Evolutionary conservation across 2,888 invertebrate species (phyloP).

Genomic region (Meta bourneti): DNA sequence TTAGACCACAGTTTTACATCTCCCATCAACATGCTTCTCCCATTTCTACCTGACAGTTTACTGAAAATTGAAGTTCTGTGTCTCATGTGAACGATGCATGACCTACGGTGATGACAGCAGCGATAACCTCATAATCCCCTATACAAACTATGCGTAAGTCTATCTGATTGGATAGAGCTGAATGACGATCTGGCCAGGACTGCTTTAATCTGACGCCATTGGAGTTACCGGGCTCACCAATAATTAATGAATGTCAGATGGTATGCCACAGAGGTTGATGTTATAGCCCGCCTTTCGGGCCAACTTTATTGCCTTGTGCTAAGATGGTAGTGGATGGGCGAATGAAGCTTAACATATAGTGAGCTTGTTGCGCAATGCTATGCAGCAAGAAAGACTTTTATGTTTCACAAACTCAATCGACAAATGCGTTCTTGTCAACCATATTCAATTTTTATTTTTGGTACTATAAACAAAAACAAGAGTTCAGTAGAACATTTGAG

Average conservation of each 20-base stretch:
- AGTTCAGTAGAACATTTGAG: no score
- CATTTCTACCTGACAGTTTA: constrained; percentile 39
- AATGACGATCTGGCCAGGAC: constrained; percentile 32
- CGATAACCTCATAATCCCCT: constrained; percentile 38
- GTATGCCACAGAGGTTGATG: constrained; percentile 47
- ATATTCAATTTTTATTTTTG: no score
- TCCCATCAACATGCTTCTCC: background rate
- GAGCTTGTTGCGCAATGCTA: background rate
- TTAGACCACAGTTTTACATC: no score
- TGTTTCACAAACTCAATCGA: background rate
- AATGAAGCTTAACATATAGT: background rate
- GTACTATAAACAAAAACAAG: no score
- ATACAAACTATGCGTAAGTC: constrained; percentile 45
- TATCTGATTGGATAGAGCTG: constrained; percentile 63
- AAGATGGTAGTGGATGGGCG: background rate
- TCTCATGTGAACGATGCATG: constrained; percentile 31
- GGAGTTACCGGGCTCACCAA: constrained; percentile 40
- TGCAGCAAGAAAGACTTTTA: background rate
- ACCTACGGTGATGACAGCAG: constrained; percentile 25
- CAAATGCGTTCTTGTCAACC: constrained; percentile 4
- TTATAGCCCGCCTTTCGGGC: constrained; percentile 21
- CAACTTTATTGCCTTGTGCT: constrained; percentile 27
- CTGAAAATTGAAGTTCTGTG: constrained; percentile 32
- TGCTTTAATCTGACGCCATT: constrained; percentile 53
- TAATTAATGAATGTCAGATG: constrained; percentile 70